phyloP scores from a whole-genome alignment of 2,113 vertebrate species.

The Corythaixoides concolor region DNA sequence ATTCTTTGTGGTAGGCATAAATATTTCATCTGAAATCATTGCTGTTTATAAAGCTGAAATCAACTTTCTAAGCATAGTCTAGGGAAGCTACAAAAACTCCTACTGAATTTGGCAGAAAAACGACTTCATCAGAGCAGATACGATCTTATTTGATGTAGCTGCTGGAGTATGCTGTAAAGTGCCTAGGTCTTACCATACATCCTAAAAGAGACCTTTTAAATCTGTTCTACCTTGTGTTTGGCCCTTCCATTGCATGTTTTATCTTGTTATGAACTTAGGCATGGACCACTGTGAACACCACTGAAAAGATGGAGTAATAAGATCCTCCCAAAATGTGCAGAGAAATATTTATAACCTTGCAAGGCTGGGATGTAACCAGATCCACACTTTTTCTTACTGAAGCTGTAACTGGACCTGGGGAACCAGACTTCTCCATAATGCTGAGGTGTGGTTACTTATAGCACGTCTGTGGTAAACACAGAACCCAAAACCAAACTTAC shows the following conservation, averaged over 20 bases:
- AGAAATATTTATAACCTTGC: background rate
- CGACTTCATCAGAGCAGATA: background rate
- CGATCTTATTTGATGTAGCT: background rate
- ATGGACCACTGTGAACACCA: background rate
- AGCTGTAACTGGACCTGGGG: background rate
- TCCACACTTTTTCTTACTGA: rapidly evolving
- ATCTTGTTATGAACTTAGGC: background rate
- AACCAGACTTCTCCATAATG: background rate
- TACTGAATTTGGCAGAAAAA: background rate
- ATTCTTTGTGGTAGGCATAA: background rate
- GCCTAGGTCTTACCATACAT: background rate
- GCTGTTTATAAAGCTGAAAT: background rate
- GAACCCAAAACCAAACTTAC: background rate
- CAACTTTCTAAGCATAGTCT: background rate
- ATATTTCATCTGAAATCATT: background rate
- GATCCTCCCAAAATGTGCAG: background rate
- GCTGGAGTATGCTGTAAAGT: background rate
- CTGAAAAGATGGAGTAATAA: background rate
- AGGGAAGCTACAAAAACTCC: background rate
- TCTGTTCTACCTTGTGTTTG: background rate
- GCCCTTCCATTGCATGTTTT: background rate
- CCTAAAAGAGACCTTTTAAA: background rate
- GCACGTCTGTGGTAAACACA: background rate
- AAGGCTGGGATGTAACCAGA: background rate
- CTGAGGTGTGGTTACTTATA: background rate